Conservation (phyloP, 2,797 vertebrate species). For the Trachurus trachurus region DNA sequence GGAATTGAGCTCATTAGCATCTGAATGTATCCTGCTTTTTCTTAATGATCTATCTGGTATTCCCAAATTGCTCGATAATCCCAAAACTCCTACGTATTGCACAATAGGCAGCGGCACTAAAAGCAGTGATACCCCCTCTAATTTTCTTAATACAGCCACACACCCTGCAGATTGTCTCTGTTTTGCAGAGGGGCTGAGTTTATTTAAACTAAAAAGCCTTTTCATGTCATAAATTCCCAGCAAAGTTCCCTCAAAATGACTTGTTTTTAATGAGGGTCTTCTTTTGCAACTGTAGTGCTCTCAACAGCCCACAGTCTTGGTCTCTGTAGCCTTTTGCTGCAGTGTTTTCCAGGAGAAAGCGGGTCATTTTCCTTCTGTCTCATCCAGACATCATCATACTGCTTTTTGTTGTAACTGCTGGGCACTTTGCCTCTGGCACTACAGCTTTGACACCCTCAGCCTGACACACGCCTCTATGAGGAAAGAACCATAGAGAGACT, state of each 20-base stretch:
- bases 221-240: constrained; percentile 35
- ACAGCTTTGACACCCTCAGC: constrained; percentile 29
- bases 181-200: background rate
- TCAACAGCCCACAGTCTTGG: background rate
- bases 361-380: constrained; percentile 35
- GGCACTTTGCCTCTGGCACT: constrained; percentile 31
- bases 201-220: constrained; percentile 31
- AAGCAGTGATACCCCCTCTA: constrained; percentile 9
- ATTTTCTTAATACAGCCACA: constrained; percentile 46
- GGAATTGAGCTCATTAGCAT: background rate
- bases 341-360: constrained; percentile 49
- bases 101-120: background rate
- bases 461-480: constrained; percentile 15
- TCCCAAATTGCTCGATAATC: background rate
- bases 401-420: constrained; percentile 23
- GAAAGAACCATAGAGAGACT: constrained; percentile 47
- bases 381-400: constrained; percentile 21
- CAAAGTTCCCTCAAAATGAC: constrained; percentile 42
- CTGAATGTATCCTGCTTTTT: background rate
- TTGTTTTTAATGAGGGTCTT: constrained; percentile 18
- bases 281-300: constrained; percentile 15
- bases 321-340: constrained; percentile 30
- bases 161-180: background rate
- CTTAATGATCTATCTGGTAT: background rate
- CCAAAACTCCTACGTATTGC: background rate